These are phyloP conservation scores for Diaprepes abbreviatus DNA, from an alignment of 2,888 invertebrate genomes.

Conservation along the genomic window DNA sequence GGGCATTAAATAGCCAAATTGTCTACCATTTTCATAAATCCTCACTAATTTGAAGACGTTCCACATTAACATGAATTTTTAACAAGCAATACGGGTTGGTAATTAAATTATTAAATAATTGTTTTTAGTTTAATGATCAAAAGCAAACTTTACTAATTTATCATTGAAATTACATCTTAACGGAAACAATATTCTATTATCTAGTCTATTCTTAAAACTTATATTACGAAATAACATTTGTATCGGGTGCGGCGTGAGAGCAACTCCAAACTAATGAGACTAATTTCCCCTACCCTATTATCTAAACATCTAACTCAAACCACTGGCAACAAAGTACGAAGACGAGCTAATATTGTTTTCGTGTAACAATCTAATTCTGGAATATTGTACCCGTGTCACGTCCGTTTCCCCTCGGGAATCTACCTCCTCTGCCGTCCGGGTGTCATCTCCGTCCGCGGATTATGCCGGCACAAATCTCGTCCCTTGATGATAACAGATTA, in stretches of 20 bases:
- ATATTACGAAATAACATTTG: neutral
- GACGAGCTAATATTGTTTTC: slow-evolving; percentile 61
- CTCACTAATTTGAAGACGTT: too few relatives aligned
- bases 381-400: slow-evolving; percentile 62
- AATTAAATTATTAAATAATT: too few relatives aligned
- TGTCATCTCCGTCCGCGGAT: slow-evolving; percentile 36
- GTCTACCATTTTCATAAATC: too few relatives aligned
- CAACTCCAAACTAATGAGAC: slow-evolving; percentile 20
- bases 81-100: too few relatives aligned
- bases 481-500: slow-evolving; percentile 28
- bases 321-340: slow-evolving; percentile 40
- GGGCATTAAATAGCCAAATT: too few relatives aligned
- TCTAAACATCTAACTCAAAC: slow-evolving; percentile 35
- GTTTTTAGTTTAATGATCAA: neutral
- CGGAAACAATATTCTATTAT: neutral
- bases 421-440: slow-evolving; percentile 30
- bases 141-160: neutral
- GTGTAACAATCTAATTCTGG: slow-evolving; percentile 63
- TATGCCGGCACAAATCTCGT: slow-evolving; percentile 38
- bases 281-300: slow-evolving; percentile 35
- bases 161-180: neutral
- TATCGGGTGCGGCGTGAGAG: neutral
- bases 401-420: slow-evolving; percentile 46
- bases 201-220: neutral
- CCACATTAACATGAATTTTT: too few relatives aligned